Base-by-base conservation (phyloP, 2,797 vertebrate species). In the Pogoniulus pusillus region DNA sequence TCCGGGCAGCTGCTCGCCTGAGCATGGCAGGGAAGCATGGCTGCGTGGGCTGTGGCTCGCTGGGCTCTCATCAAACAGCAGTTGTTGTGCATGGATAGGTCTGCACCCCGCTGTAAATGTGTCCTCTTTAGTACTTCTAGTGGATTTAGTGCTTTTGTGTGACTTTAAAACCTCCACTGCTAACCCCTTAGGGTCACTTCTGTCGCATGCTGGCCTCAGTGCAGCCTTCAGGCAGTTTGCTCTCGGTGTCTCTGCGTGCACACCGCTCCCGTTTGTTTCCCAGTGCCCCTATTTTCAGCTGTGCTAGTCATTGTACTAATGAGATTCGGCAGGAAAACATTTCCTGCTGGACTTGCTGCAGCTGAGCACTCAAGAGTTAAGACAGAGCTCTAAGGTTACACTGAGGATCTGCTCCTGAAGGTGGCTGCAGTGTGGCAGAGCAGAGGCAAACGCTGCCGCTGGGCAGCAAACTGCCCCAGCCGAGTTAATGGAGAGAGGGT, bases 191-290 rank as follows among this genome's bases (percentile, higher is more conserved):
- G 51, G 30, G n/a, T 83, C 43, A 35, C 23, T 41, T 15, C 24
- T 3, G 0, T 53, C 51, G 30, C 20, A 30, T 17, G 90, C 59
- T 3, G 2, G 19, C 34, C 49, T 53, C 43, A 66, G 37, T 29
- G 13, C 47, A 76, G 64, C 71, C 94, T 93, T 95, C 89, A 89
- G 43, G 35, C 22, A 82, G 85, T 95, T 94, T 95, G 63, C 37
- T 88, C 6, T 17, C 47, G 11, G 6, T 62, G 9, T 86, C 69
- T 77, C 51, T 75, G 69, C 35, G 68, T 69, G 37, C 29, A 54
- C 62, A 93, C 72, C 93, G 74, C n/a, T 90, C 37, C 35, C 45
- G 68, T 90, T 95, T 94, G 75, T 96, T 57, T 92, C 47, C 47
- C 72, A 14, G 12, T 64, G 73, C 71, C 83, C 47, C 3, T 65